phyloP scores from a whole-genome alignment of 1,140 invertebrate genomes.

The Drosophila teissieri region DNA sequence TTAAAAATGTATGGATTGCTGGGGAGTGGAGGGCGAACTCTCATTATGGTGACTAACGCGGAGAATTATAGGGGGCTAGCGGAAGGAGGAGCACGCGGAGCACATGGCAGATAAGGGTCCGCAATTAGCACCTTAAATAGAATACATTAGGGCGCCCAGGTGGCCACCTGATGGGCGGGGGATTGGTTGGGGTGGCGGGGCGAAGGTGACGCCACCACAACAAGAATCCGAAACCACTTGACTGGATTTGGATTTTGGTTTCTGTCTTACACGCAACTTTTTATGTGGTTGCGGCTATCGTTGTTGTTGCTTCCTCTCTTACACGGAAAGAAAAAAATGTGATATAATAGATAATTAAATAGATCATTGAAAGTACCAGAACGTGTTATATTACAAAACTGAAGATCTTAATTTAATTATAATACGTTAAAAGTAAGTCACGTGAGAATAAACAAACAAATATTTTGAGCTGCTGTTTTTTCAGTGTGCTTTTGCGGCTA shows the following conservation, averaged over 20 bases:
- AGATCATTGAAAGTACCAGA: too few species aligned
- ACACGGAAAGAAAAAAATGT: not conserved
- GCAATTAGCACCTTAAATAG: conserved; percentile 60
- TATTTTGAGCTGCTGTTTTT: not conserved
- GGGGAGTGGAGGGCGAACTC: conserved; percentile 12
- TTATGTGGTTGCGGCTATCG: conserved; percentile 25
- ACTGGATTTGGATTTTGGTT: conserved; percentile 46
- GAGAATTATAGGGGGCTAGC: conserved; percentile 6
- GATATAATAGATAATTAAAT: not conserved
- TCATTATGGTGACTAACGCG: conserved; percentile 40
- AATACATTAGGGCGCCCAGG: conserved; percentile 56
- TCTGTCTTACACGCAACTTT: conserved; percentile 57
- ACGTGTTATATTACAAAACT: too few species aligned
- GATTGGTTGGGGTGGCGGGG: conserved; percentile 2
- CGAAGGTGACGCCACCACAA: conserved; percentile 41
- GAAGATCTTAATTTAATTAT: too few species aligned
- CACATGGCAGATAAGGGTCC: conserved; percentile 53
- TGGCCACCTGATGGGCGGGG: conserved; percentile 18
- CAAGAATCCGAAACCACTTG: conserved; percentile 43
- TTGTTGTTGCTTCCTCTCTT: conserved; percentile 27
- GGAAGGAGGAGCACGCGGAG: conserved; percentile 4
- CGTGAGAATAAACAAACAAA: not conserved
- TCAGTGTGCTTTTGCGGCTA: conserved; percentile 23
- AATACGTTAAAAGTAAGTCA: too few species aligned
- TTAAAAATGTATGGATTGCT: conserved; percentile 47